These are phyloP conservation scores for Lytechinus variegatus DNA, from an alignment of 35 echinoderm and acorn worm species.

Conservation along the genomic window DNA sequence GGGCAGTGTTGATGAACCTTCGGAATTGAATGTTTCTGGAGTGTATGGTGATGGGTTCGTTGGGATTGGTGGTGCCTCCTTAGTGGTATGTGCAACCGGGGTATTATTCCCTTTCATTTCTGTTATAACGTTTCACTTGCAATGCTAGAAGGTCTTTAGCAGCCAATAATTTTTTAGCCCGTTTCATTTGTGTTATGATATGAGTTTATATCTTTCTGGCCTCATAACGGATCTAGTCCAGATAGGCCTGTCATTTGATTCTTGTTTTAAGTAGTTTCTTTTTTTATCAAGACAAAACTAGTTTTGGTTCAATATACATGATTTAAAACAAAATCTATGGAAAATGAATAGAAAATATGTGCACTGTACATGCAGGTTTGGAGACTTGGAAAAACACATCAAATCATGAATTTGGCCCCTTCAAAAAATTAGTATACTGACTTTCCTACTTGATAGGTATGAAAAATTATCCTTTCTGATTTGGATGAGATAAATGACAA, in stretches of 20 bases:
- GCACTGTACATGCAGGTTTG: too few species aligned
- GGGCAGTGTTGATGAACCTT: background rate
- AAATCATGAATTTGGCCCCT: too few species aligned
- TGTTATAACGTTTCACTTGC: background rate
- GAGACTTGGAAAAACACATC: too few species aligned
- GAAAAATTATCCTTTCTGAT: too few species aligned
- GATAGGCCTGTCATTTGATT: background rate
- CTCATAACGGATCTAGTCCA: background rate
- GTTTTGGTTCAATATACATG: too few species aligned
- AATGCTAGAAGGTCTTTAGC: background rate
- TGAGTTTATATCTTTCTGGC: background rate
- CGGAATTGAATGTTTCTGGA: background rate
- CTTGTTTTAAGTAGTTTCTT: too few species aligned
- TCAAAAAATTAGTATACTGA: too few species aligned
- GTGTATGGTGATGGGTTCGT: background rate
- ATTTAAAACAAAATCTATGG: too few species aligned
- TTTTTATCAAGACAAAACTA: too few species aligned
- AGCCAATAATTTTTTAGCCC: background rate
- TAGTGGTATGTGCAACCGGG: background rate
- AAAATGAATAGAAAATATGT: too few species aligned
- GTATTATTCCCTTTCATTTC: background rate
- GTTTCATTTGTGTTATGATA: background rate
- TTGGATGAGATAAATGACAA: too few species aligned
- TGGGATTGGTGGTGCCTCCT: background rate
- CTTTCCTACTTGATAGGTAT: too few species aligned